Conservation (phyloP, 2,888 invertebrate species). For the Hetaerina titia region DNA sequence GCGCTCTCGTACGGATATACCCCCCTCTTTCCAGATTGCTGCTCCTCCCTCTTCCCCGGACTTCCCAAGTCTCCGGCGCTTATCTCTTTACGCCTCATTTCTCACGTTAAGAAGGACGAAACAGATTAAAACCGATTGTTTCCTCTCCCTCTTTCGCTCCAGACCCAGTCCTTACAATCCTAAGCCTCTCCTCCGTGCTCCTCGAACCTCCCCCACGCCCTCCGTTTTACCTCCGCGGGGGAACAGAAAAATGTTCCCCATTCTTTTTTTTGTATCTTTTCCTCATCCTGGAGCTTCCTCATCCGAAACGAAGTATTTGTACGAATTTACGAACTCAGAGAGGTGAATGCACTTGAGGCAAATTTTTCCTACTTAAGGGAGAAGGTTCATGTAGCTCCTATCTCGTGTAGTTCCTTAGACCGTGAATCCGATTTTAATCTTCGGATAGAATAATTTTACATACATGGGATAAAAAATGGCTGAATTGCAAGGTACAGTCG, state of each 20-base stretch:
- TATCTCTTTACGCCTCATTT: conserved; percentile 47
- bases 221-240: conserved; percentile 1
- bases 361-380: not conserved
- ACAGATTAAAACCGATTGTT: conserved; percentile 47
- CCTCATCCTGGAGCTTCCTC: not conserved
- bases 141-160: not conserved
- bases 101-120: conserved; percentile 32
- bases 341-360: not conserved
- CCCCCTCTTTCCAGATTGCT: not conserved
- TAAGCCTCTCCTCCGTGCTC: not conserved
- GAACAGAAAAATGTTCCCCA: not conserved
- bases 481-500: too few species aligned
- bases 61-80: conserved; percentile 33
- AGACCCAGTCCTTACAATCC: not conserved
- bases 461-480: too few species aligned
- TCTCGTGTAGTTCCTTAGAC: not conserved
- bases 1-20: not conserved
- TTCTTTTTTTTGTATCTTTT: not conserved
- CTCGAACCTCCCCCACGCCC: not conserved
- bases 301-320: not conserved
- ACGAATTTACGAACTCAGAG: not conserved
- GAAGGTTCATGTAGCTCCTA: not conserved
- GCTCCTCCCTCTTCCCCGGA: not conserved
- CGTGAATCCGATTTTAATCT: not conserved
- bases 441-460: too few species aligned